Conservation (phyloP, 2,113 vertebrate species). For the Cardinalis cardinalis region DNA sequence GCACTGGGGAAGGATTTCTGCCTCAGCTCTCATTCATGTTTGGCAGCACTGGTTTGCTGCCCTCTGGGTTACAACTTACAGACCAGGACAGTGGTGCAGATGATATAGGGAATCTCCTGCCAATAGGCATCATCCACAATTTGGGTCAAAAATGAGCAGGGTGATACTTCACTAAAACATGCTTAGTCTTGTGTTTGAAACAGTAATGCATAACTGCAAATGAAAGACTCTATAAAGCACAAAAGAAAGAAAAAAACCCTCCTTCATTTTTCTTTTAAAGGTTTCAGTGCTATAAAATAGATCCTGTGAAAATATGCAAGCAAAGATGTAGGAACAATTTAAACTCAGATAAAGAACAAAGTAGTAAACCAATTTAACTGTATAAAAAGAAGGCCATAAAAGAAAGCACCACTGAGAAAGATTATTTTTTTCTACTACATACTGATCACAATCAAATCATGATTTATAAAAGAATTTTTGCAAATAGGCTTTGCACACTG, state of each 20-base stretch:
- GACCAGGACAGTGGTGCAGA: neutral
- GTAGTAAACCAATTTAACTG: constrained; percentile 34
- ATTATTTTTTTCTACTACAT: neutral
- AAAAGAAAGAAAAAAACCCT: neutral
- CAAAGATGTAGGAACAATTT: neutral
- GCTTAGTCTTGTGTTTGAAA: neutral
- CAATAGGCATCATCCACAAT: rapidly evolving
- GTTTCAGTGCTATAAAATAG: neutral
- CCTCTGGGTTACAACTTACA: neutral
- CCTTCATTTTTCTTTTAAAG: neutral
- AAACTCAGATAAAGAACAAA: constrained; percentile 29
- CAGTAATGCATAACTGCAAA: neutral
- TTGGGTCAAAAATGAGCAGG: neutral
- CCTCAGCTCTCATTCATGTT: neutral
- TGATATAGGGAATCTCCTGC: neutral
- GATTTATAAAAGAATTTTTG: constrained; percentile 59
- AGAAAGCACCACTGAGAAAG: neutral
- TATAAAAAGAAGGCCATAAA: constrained; percentile 9
- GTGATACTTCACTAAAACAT: neutral
- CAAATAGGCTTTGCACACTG: constrained; percentile 31
- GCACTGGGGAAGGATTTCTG: neutral
- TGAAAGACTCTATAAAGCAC: neutral
- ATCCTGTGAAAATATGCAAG: neutral
- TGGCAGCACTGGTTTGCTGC: neutral
- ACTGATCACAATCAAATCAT: constrained; percentile 27